A percentile compares a stretch with the other conserved stretches of the same genome.
Evolutionary conservation across 1,140 invertebrate species (phyloP).

Genomic region (Agraylea sexmaculata): DNA sequence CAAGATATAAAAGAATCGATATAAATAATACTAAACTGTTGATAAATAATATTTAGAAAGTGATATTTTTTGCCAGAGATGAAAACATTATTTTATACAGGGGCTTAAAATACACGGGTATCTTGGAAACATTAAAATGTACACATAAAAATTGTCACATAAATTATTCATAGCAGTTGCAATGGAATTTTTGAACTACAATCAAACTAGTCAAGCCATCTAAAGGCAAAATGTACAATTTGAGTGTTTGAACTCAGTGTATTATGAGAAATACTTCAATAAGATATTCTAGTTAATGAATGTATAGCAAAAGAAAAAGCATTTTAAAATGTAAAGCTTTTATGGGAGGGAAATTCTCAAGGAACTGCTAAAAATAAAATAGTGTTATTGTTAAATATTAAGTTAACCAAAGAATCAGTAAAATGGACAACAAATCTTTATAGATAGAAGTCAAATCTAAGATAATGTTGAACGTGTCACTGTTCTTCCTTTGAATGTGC

Average conservation of each 20-base stretch:
- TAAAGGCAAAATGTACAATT: not conserved
- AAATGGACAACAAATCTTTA: not conserved
- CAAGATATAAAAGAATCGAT: too few species aligned
- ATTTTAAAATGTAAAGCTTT: conserved; percentile 1
- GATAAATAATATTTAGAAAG: too few species aligned
- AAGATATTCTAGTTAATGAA: not conserved
- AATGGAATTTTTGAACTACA: not conserved
- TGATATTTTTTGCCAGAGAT: too few species aligned
- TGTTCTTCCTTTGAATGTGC: too few species aligned
- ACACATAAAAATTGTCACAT: too few species aligned
- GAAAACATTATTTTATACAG: too few species aligned
- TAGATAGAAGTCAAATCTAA: too few species aligned
- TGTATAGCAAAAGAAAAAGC: conserved; percentile 1
- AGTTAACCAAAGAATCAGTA: not conserved
- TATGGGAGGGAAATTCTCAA: conserved; percentile 3
- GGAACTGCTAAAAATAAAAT: conserved; percentile 11
- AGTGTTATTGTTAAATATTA: conserved; percentile 35
- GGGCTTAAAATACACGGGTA: too few species aligned
- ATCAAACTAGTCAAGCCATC: not conserved
- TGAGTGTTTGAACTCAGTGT: not conserved
- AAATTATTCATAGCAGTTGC: conserved; percentile 14
- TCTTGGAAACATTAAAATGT: too few species aligned
- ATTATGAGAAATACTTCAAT: not conserved
- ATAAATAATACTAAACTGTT: too few species aligned
- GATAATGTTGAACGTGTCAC: too few species aligned